These are phyloP conservation scores for Poeciliopsis turneri DNA, from an alignment of 2,797 vertebrate species.

Conservation along the genomic window DNA sequence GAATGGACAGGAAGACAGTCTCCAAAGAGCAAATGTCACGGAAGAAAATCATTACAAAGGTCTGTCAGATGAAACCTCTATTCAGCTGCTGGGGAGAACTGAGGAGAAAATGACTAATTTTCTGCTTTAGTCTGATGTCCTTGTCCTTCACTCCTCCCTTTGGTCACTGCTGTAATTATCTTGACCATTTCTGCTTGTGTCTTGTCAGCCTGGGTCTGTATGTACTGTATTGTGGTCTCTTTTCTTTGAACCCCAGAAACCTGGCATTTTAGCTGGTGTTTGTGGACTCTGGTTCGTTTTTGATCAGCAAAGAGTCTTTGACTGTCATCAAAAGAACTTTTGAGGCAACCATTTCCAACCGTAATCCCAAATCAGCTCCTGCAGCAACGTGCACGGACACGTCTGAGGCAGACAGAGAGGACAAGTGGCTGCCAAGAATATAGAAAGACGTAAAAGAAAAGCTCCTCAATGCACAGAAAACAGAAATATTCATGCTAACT, in stretches of 20 bases:
- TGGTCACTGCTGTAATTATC: not conserved
- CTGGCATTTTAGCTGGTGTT: not conserved
- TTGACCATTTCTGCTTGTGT: not conserved
- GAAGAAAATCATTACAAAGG: no score
- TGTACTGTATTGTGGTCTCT: not conserved
- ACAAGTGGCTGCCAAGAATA: not conserved
- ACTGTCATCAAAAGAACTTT: not conserved
- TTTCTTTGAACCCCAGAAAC: not conserved
- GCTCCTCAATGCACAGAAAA: not conserved
- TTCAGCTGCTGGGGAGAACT: not conserved
- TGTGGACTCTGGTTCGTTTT: not conserved
- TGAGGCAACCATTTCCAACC: not conserved
- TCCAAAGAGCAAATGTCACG: not conserved
- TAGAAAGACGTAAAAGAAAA: not conserved
- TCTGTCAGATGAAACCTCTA: not conserved
- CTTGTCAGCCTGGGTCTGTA: not conserved
- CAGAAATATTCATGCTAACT: not conserved
- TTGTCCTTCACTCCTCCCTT: not conserved
- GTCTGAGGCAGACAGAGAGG: not conserved
- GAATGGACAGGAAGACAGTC: not conserved
- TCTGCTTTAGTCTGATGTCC: not conserved
- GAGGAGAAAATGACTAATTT: not conserved
- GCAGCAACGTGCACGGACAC: not conserved
- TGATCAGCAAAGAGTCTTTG: not conserved
- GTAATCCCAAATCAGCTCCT: not conserved